Percentiles rank a stretch among this genome's conserved stretches.
Evolutionary conservation across 2,888 invertebrate species (phyloP).

Genomic region (Himalopsyche tibetana): DNA sequence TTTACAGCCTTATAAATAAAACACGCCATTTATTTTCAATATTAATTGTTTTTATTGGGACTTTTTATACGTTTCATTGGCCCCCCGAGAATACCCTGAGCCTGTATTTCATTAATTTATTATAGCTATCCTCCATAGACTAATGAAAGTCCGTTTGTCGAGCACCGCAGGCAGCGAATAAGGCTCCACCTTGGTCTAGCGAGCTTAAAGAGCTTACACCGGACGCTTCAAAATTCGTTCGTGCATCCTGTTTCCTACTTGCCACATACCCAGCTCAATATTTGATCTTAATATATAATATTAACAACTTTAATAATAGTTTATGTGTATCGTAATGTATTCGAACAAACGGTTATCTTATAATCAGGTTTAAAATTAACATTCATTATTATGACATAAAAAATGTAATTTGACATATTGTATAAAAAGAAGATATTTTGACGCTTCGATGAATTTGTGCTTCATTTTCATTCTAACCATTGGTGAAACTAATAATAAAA

Average conservation of each 20-base stretch:
- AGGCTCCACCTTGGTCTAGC: slow-evolving; percentile 31
- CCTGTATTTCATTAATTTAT: slow-evolving; percentile 21
- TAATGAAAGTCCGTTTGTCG: slow-evolving; percentile 20
- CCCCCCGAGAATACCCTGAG: not conserved
- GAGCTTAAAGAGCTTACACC: slow-evolving; percentile 53
- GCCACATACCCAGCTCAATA: slow-evolving; percentile 30
- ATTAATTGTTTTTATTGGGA: not conserved
- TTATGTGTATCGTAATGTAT: no score
- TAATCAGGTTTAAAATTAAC: no score
- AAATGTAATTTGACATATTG: no score
- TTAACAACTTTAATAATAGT: not conserved
- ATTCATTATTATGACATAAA: no score
- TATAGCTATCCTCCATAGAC: slow-evolving; percentile 19
- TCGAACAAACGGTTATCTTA: no score
- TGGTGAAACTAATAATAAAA: no score
- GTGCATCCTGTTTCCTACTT: slow-evolving; percentile 1
- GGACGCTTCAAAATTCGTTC: slow-evolving; percentile 44
- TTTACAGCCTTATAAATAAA: no score
- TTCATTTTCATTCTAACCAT: no score
- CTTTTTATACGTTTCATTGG: not conserved
- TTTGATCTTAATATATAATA: not conserved
- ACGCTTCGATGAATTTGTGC: no score
- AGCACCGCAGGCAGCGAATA: slow-evolving; percentile 23
- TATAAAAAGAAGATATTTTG: no score
- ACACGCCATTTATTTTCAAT: slow-evolving; percentile 2